phyloP scores from a whole-genome alignment of 23 tunicate species.

The Styela plicata region DNA sequence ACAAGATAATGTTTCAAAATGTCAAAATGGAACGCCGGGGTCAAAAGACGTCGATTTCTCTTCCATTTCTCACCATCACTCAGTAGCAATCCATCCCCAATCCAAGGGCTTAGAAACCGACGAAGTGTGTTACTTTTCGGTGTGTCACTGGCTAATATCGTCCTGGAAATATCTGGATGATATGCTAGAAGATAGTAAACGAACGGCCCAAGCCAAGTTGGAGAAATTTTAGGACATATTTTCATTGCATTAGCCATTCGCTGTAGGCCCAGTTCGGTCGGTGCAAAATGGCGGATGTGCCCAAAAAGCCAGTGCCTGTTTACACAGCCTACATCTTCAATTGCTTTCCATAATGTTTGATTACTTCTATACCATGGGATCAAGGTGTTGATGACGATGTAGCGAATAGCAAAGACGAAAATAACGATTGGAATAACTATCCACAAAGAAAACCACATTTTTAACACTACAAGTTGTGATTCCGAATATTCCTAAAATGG shows the following conservation, averaged over 20 bases:
- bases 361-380: background rate
- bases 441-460: too few relatives aligned
- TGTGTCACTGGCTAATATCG: constrained; percentile 29
- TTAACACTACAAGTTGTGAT: too few relatives aligned
- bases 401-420: background rate
- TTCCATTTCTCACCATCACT: constrained; percentile 66
- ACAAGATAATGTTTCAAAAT: constrained; percentile 13
- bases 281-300: constrained; percentile 17
- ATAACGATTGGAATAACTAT: too few relatives aligned
- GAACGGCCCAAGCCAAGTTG: constrained; percentile 38
- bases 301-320: constrained; percentile 57
- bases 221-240: constrained; percentile 20
- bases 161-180: constrained; percentile 19
- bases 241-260: background rate
- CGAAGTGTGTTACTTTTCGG: constrained; percentile 44
- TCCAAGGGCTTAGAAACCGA: constrained; percentile 42
- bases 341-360: too few relatives aligned
- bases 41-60: constrained; percentile 44
- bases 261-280: constrained; percentile 12
- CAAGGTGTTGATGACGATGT: background rate
- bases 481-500: too few relatives aligned
- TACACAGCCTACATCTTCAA: constrained; percentile 2
- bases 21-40: constrained; percentile 63
- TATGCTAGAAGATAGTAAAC: background rate
- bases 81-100: constrained; percentile 67